Base-by-base conservation (phyloP, 2,797 vertebrate genomes). In the Ptychadena robeensis region DNA sequence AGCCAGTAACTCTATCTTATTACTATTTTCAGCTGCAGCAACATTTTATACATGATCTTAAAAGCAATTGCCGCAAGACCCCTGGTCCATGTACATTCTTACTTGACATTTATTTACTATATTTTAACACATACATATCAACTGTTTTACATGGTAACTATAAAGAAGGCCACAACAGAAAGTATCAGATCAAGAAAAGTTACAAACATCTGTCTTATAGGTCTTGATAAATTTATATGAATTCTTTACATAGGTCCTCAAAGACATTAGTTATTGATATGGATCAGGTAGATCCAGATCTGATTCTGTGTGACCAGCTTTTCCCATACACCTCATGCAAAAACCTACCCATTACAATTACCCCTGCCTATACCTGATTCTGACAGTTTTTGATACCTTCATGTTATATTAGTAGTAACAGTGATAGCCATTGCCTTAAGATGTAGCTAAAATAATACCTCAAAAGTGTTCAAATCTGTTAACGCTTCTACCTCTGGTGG, bases 381-480 rank as follows among this genome's bases (percentile, higher is more conserved):
- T 69, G 9, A 12, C 25, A 27, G 14, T 67, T 32, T 37, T n/a
- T 34, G 53, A 64, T 10, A 28, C 28, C n/a, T 32, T 4, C 27
- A 48, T 44, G 11, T 44, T 27, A 66, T 67, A 64, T 27, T 11
- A 67, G 1, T 32, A 34, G 22, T 78, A 67, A 79, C 65, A 68
- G 76, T 79, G 31, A 37, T 57, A 68, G 44, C 65, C 44, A 68
- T 57, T 79, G 32, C 12, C 31, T 79, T 57, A n/a, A 79, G 32
- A 53, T 48, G 38, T 9, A 22, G 34, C 22, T 32, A 22, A 65
- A 44, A 48, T 4, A 48, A 48, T 48, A 57, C 32, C 31, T 57
- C 11, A 34, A n/a, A n/a, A n/a, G 25, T 78, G 48, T 10, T 57
- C 11, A 35, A 11, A n/a, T 57, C 27, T 48, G 11, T 10, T 9